Evolutionary conservation across 1,140 invertebrate genomes (phyloP), one percentile per base, ranked within the genome.

Genomic region (Cotesia typhae): DNA sequence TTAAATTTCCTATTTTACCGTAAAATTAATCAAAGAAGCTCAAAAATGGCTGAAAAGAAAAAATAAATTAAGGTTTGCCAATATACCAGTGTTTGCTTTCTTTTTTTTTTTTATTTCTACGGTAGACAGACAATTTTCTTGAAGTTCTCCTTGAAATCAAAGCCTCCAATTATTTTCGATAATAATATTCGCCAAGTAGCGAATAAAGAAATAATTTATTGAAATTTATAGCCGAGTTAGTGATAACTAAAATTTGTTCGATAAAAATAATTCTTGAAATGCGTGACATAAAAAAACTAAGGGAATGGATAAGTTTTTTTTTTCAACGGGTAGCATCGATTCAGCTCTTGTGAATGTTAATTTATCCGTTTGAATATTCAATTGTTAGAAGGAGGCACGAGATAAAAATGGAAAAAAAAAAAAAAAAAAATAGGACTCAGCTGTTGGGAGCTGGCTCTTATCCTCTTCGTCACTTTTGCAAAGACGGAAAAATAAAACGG

Each of bases 301-400:
- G 51, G 35, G 36, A 20, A n/a, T 36, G 28, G 36, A 10, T 35
- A 4, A 52, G 41, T 55, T 59, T 17, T 57, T 64, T 20, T 51
- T 20, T 38, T 17, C 14, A 17, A 59, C 4, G 57, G 14, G 60
- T 72, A 28, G 28, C 14, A 53, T 6, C 41, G 5, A 9, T 5
- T 7, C 51, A 68, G 59, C 60, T 59, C 28, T 9, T 61, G 35
- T 74, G 73, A 71, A 74, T 74, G 71, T 71, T 71, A 74, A 74
- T 74, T 65, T 59, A 72, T 67, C 55, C 64, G 47, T 53, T 53
- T 74, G 73, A 74, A 74, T 74, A 74, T 74, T 74, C 73, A 74
- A 74, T 74, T 74, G 73, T 74, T 66, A 51, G 41, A 60, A 52
- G 4, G 51, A 37, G 41, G 64, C 59, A 38, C 37, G 37, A 35